Evolutionary conservation across 2,113 vertebrate species (phyloP), one percentile per base, ranked within the genome.

Genomic region (Tichodroma muraria): DNA sequence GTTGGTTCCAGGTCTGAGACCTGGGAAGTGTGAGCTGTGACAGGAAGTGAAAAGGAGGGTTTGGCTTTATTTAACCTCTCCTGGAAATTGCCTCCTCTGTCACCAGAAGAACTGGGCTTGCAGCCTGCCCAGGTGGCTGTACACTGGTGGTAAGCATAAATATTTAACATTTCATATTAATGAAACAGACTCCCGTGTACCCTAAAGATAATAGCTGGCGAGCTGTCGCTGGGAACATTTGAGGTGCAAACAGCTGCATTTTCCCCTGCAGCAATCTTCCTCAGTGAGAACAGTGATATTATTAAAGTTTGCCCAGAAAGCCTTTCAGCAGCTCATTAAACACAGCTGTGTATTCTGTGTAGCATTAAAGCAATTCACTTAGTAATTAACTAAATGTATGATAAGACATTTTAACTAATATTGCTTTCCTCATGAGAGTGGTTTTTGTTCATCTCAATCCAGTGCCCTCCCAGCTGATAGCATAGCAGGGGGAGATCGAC

Each of bases 341-440:
- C 90, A 86, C 81, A 93, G 92, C 90, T 93, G 86, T 18, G 10
- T 89, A 78, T 94, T 90, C 85, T 54, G 37, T 69, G 56, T 40
- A 84, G 75, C 80, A 93, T 89, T 89, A 88, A 92, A 92, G 93
- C 68, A 94, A 91, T 89, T 85, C 61, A 31, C 92, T 88, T 45
- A 86, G 81, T 90, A 95, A 97, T 96, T 96, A 96, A 84, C 88
- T 45, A 91, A 93, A 95, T 80, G 63, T 76, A 56, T 56, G 85
- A 79, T 77, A 81, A 90, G 72, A 37, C 7, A 7, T 92, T 95
- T 88, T 73, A 71, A 92, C 78, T 85, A 90, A 92, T 81, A 69
- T 22, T 69, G 80, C 78, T 85, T 65, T 79, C 85, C 84, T 90
- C 11, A 2, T 57, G 40, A 1, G 3, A 44, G 37, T 38, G 61